Conservation (phyloP, 2,113 vertebrate species). For the Paramormyrops kingsleyae region DNA sequence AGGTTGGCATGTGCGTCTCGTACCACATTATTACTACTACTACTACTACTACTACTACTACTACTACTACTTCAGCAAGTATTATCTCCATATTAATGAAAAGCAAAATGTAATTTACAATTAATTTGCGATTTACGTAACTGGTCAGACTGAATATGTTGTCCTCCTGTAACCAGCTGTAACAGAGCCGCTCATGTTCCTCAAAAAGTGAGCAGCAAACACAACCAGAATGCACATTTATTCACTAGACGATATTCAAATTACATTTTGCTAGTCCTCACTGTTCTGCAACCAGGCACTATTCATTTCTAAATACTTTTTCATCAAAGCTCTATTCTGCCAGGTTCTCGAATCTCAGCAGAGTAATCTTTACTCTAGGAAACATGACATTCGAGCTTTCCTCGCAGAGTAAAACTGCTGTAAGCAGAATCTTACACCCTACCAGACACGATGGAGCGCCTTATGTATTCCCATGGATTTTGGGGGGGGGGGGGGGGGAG, state of each 20-base stretch:
- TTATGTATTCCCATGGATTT: neutral
- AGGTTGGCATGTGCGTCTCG: neutral
- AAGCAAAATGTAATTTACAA: neutral
- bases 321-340: neutral
- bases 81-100: neutral
- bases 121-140: neutral
- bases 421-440: neutral
- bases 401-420: neutral
- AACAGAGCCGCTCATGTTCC: neutral
- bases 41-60: neutral
- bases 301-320: neutral
- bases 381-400: neutral
- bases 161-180: neutral
- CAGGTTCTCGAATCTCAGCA: neutral
- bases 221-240: neutral
- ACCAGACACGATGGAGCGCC: neutral
- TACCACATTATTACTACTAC: neutral
- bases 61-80: neutral
- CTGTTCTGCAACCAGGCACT: neutral
- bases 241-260: neutral
- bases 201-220: neutral
- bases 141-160: neutral
- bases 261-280: neutral
- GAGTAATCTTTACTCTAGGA: neutral
- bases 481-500: neutral